Evolutionary conservation across 2,888 invertebrate genomes (phyloP).

Genomic region (Homarus gammarus): DNA sequence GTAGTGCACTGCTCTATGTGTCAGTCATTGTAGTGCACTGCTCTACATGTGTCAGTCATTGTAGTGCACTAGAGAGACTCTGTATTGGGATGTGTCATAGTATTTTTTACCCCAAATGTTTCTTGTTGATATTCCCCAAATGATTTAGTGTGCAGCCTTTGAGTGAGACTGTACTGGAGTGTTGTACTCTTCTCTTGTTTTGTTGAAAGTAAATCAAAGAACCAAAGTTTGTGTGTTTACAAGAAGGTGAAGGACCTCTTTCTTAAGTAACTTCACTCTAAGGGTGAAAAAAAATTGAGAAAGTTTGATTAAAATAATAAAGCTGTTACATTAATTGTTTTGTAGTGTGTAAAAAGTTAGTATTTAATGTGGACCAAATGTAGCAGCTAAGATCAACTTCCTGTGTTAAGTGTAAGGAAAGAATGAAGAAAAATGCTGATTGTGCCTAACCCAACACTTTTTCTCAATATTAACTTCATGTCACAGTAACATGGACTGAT

Average conservation of each 20-base stretch:
- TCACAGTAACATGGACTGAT: no score
- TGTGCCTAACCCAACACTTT: no score
- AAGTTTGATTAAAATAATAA: neutral
- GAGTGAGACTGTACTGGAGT: neutral
- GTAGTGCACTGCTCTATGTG: neutral
- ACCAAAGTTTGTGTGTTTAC: neutral
- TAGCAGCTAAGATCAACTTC: neutral
- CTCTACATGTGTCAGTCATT: neutral
- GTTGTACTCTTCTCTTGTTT: neutral
- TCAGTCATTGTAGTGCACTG: neutral
- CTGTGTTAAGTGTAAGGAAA: neutral
- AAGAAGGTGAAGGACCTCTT: neutral
- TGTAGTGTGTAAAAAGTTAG: neutral
- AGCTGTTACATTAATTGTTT: neutral
- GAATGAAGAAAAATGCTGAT: no score
- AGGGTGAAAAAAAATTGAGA: neutral
- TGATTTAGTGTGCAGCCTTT: neutral
- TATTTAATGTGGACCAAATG: conserved; percentile 2
- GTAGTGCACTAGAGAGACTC: neutral
- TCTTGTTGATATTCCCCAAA: neutral
- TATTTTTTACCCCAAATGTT: neutral
- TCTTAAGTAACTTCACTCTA: neutral
- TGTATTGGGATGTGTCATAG: neutral
- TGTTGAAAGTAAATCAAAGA: neutral
- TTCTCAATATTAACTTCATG: no score